Base-by-base conservation (phyloP, 2,113 vertebrate species). In the Dolichallabes microphthalmus region DNA sequence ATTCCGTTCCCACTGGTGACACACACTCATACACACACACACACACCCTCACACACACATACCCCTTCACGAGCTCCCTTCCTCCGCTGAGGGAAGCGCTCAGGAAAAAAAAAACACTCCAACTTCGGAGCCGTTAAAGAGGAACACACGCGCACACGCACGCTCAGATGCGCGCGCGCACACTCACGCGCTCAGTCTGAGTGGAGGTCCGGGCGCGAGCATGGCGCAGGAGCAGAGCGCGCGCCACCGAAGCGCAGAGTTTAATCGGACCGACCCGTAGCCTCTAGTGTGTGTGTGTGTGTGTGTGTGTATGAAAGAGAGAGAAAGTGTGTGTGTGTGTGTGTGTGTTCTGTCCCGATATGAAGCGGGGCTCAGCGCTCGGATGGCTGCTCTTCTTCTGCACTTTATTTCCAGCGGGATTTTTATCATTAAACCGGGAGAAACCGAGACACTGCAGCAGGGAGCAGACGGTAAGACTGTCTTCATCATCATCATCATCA, bases 181-280 rank as follows among this genome's bases (percentile, higher is more conserved):
- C 64, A 17, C 81, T 11, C 66, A 22, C 82, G 14, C 82, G 2
- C 68, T 7, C 32, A 1, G 20, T 11, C 55, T 74, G 20, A 80
- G 68, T 32, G 60, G 71, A 83, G 81, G 79, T 82, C 68, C 69
- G 85, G 74, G 71, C 83, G 87, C 79, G 87, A 92, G 90, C 90
- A 93, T 90, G 91, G 88, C 88, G 91, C 85, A 90, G 77, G 75
- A 86, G 87, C 88, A 92, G 89, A 91, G 83, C 82, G 87, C 64
- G 76, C 89, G 88, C 88, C 89, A 78, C 83, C 84, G 80, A 88
- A 90, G 86, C 83, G 87, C 89, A 91, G 91, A 89, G 89, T 90
- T 91, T 94, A 92, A 95, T 91, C 88, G 89, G 64, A 83, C 84
- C 60, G 88, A 88, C 32, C 39, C 71, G 74, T n/a, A 45, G 60